These are phyloP conservation scores for Spatula clypeata DNA, from an alignment of 2,797 vertebrate species.

Conservation along the genomic window DNA sequence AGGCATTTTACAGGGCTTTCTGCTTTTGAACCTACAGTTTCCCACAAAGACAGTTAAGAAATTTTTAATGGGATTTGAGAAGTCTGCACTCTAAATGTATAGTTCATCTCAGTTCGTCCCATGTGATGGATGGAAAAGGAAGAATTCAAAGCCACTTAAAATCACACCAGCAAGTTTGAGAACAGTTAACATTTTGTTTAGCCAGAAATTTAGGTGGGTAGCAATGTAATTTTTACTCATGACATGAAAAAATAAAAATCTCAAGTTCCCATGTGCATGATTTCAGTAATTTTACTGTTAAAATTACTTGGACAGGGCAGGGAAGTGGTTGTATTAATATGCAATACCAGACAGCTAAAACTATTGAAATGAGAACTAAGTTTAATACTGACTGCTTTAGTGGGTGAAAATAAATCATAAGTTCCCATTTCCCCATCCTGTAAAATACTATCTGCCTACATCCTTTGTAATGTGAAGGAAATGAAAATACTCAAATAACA, in stretches of 20 bases:
- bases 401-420: not conserved
- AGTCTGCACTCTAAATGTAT: not conserved
- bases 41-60: not conserved
- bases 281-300: not conserved
- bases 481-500: constrained; percentile 1
- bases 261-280: not conserved
- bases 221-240: not conserved
- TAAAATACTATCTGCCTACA: not conserved
- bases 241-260: not conserved
- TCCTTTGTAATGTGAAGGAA: not conserved
- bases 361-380: not conserved
- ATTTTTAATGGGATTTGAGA: not conserved
- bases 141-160: not conserved
- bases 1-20: not conserved
- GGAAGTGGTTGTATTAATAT: not conserved
- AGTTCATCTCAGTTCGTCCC: not conserved
- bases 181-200: not conserved
- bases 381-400: not conserved
- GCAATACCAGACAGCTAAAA: not conserved
- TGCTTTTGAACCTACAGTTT: not conserved
- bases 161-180: not conserved
- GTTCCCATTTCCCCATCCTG: not conserved
- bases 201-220: not conserved
- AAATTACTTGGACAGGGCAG: not conserved
- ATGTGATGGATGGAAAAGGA: not conserved